These are phyloP conservation scores for Thereva unica DNA, from an alignment of 2,888 invertebrate genomes.

Conservation along the genomic window DNA sequence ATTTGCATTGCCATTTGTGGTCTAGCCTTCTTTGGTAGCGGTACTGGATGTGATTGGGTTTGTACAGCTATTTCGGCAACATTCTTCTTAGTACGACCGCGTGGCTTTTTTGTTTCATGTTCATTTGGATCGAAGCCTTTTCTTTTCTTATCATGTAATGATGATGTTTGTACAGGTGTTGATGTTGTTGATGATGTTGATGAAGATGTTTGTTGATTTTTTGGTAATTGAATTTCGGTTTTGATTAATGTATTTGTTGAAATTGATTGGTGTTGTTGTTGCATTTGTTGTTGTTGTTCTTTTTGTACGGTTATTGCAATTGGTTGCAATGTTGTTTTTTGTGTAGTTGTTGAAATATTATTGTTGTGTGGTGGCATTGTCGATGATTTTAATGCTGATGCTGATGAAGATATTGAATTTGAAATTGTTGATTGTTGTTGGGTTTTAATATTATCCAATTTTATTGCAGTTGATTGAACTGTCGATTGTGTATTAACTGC, in stretches of 20 bases:
- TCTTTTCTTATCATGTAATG: conserved; percentile 15
- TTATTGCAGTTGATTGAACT: not conserved
- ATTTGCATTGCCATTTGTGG: conserved; percentile 58
- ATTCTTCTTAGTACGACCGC: conserved; percentile 9
- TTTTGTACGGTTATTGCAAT: too few species aligned
- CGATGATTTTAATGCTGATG: too few species aligned
- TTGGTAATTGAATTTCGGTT: too few species aligned
- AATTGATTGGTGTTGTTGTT: conserved; percentile 4
- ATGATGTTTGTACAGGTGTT: conserved; percentile 12
- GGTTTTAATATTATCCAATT: not conserved
- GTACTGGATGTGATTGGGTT: conserved; percentile 38
- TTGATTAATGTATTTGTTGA: not conserved
- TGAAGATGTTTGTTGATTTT: not conserved
- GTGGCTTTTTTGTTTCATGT: conserved; percentile 21
- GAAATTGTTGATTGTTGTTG: not conserved
- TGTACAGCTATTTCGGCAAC: conserved; percentile 11
- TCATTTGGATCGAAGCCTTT: conserved; percentile 5
- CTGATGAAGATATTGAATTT: too few species aligned
- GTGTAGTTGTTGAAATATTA: too few species aligned
- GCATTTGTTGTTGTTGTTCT: too few species aligned
- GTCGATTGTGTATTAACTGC: not conserved
- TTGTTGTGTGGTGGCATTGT: too few species aligned
- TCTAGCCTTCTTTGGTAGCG: conserved; percentile 54
- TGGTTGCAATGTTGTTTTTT: too few species aligned
- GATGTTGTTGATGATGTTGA: not conserved